A percentile compares a stretch with the other conserved stretches of the same genome.
Conservation (phyloP, 1,140 invertebrate species). For the Himalopsyche phryganea region DNA sequence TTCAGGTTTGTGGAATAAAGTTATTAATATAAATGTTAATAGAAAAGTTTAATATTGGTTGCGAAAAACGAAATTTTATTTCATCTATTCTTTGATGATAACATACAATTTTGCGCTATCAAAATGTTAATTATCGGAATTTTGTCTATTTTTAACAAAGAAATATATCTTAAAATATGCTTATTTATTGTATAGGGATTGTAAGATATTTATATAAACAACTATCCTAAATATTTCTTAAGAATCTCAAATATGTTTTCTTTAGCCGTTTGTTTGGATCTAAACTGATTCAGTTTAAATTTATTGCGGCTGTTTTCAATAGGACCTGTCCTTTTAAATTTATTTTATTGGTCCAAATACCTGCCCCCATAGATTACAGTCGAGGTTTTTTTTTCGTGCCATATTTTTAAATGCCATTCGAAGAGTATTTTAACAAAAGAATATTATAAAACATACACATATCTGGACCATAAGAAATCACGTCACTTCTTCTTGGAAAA, state of each 20-base stretch:
- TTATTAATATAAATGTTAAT: too few species aligned
- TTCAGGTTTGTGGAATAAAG: too few species aligned
- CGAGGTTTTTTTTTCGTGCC: conserved; percentile 23
- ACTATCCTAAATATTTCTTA: too few species aligned
- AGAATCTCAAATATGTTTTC: background rate
- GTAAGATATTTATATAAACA: too few species aligned
- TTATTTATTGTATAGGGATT: too few species aligned
- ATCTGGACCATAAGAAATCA: conserved; percentile 24
- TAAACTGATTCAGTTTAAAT: conserved; percentile 11
- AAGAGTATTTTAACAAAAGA: conserved; percentile 14
- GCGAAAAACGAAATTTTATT: too few species aligned
- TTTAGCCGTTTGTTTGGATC: background rate
- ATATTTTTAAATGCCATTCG: conserved; percentile 27
- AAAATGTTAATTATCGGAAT: too few species aligned
- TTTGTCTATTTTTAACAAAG: too few species aligned
- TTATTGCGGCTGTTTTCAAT: conserved; percentile 16
- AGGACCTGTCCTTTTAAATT: conserved; percentile 27
- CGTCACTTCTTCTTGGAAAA: conserved; percentile 16
- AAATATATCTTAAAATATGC: too few species aligned
- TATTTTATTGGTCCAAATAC: conserved; percentile 31
- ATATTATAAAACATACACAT: conserved; percentile 24
- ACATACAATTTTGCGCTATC: background rate
- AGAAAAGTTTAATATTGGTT: too few species aligned
- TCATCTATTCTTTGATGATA: too few species aligned
- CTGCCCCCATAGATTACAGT: conserved; percentile 24